Conservation (phyloP, 2,888 invertebrate genomes). For the Shargacucullia verbasci region DNA sequence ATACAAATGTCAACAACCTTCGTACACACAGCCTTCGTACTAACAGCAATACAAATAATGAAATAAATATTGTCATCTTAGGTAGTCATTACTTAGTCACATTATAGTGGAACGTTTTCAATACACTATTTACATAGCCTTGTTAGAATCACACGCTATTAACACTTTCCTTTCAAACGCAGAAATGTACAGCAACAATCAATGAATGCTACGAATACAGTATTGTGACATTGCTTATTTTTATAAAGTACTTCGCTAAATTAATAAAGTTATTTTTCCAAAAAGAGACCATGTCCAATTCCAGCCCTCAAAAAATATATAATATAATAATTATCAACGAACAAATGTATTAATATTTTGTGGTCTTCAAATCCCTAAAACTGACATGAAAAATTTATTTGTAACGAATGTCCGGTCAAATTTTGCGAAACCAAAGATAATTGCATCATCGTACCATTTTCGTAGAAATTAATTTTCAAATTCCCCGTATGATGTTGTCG, state of each 20-base stretch:
- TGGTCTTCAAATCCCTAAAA: too few relatives aligned
- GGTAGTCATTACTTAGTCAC: conserved; percentile 23
- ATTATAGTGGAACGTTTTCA: conserved; percentile 47
- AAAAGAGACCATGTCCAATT: too few relatives aligned
- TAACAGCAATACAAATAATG: conserved; percentile 43
- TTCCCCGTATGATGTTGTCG: too few relatives aligned
- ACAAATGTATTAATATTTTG: too few relatives aligned
- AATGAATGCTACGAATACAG: conserved; percentile 13
- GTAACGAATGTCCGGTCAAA: too few relatives aligned
- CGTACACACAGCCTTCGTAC: conserved; percentile 36
- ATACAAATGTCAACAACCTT: conserved; percentile 47
- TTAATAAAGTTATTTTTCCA: background rate
- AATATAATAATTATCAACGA: too few relatives aligned
- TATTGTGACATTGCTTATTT: conserved; percentile 6
- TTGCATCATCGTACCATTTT: too few relatives aligned
- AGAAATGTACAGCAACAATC: conserved; percentile 45
- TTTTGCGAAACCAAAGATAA: too few relatives aligned
- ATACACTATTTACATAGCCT: conserved; percentile 42
- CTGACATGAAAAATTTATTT: too few relatives aligned
- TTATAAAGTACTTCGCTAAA: background rate
- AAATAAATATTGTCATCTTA: conserved; percentile 21
- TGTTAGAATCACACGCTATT: conserved; percentile 22
- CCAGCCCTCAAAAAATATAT: too few relatives aligned
- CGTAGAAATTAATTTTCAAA: too few relatives aligned
- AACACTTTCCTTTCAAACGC: conserved; percentile 38